Evolutionary conservation across 2,888 invertebrate species (phyloP).

Genomic region (Eurois occulta): DNA sequence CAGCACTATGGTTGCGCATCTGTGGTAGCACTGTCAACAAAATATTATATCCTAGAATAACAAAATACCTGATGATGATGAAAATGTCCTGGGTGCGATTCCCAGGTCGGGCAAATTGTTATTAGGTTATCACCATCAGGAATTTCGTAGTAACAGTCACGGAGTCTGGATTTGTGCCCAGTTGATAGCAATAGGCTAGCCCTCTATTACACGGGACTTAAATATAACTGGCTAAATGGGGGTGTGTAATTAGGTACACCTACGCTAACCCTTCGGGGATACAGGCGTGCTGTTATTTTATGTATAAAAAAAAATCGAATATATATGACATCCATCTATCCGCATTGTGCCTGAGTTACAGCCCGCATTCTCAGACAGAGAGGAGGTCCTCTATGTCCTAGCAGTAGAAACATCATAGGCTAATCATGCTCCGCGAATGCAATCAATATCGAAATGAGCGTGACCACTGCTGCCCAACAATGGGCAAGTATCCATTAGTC

Average conservation of each 20-base stretch:
- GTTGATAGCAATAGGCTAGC: neutral
- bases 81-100: too few relatives aligned
- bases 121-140: neutral
- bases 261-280: neutral
- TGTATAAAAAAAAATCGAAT: neutral
- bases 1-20: neutral
- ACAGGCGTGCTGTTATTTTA: neutral
- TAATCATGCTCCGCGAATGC: neutral
- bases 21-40: neutral
- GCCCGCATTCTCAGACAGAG: neutral
- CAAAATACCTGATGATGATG: too few relatives aligned
- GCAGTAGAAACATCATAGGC: neutral
- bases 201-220: neutral
- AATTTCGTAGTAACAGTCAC: neutral
- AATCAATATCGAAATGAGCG: constrained; percentile 71
- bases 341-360: neutral
- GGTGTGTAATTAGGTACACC: neutral
- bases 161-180: neutral
- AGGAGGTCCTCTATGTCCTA: neutral
- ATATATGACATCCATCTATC: neutral
- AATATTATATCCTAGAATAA: neutral
- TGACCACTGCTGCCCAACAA: constrained; percentile 66
- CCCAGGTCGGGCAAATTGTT: neutral
- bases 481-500: constrained; percentile 67
- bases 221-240: neutral